Evolutionary conservation across 2,797 vertebrate species (phyloP).

Genomic region (Melanotaenia pygmaea): DNA sequence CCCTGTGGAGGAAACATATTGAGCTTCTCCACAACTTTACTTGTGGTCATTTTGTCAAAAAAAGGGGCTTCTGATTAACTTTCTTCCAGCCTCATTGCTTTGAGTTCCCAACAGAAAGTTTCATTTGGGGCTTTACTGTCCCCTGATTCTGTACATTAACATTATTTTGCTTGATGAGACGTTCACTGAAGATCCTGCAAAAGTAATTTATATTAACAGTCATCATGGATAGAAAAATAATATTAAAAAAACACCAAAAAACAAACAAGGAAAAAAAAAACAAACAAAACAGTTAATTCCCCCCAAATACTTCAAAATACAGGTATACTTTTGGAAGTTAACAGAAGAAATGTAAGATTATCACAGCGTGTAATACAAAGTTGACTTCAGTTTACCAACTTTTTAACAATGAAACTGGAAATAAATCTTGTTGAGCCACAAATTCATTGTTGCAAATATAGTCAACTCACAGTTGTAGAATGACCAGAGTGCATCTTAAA

Average conservation of each 20-base stretch:
- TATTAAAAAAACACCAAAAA: no score
- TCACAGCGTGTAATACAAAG: neutral
- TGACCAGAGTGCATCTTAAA: neutral
- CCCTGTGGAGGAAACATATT: conserved; percentile 72
- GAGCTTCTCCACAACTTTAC: conserved; percentile 76
- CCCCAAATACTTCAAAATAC: conserved; percentile 12
- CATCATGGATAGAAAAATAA: conserved; percentile 27
- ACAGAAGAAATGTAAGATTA: neutral
- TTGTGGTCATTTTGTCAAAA: conserved; percentile 77
- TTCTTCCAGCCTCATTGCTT: conserved; percentile 78
- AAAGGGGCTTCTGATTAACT: conserved; percentile 76
- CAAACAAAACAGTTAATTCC: neutral
- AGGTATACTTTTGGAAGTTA: conserved; percentile 6
- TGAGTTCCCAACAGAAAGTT: conserved; percentile 68
- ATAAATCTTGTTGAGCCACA: neutral
- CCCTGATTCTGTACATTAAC: conserved; percentile 71
- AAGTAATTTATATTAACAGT: conserved; percentile 64
- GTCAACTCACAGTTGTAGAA: neutral
- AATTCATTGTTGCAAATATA: neutral
- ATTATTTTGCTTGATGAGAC: conserved; percentile 73
- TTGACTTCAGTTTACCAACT: neutral
- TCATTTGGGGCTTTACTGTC: conserved; percentile 53
- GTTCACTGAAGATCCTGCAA: conserved; percentile 59
- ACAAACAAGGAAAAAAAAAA: neutral
- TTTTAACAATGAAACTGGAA: neutral